Base-by-base conservation (phyloP, 2,113 vertebrate genomes). In the Ginglymostoma cirratum region DNA sequence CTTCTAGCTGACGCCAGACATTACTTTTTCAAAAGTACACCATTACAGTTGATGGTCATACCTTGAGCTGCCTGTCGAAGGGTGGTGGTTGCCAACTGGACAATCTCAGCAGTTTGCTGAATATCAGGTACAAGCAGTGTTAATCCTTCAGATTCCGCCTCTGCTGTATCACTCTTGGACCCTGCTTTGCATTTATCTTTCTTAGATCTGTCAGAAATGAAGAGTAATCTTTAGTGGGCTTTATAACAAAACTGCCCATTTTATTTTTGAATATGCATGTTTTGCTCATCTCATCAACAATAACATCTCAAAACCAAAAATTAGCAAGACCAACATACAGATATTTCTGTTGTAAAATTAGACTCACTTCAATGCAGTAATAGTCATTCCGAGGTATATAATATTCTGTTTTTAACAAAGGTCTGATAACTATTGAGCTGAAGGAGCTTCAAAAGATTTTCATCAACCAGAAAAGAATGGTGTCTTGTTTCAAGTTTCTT, bases 61-160 rank as follows among this genome's bases (percentile, higher is more conserved):
- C 99, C 99, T 97, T 99, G 99, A 96, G 99, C 99, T 90, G 99
- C 99, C 96, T 99, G 99, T 67, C 98, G 97, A 67, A 99, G 97
- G 96, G 98, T 99, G 96, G 99, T 99, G 17, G 99, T 99, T 21
- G 99, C 99, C 4, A 98, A 97, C 76, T 98, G 98, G 95, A 99
- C 99, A 0, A 99, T 99, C 97, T 99, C 99, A 0, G 99, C 99
- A 0, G 99, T 99, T 97, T 98, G 99, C 95, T 99, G 99, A 96
- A 99, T 99, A 97, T 99, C 99, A 0, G 99, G 99, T 45, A 99
- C 99, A 96, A 99, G 97, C 76, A 99, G 98, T 0, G 99, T 99
- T 96, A 99, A 97, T 27, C 99, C 99, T 97, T 99, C 99, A 0
- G 99, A 99, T 96, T 99, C 99, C n/a, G 99, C 98, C 96, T 99